These are phyloP conservation scores for Ophioninae sp. DNA, from an alignment of 2,888 invertebrate species.

Conservation along the genomic window DNA sequence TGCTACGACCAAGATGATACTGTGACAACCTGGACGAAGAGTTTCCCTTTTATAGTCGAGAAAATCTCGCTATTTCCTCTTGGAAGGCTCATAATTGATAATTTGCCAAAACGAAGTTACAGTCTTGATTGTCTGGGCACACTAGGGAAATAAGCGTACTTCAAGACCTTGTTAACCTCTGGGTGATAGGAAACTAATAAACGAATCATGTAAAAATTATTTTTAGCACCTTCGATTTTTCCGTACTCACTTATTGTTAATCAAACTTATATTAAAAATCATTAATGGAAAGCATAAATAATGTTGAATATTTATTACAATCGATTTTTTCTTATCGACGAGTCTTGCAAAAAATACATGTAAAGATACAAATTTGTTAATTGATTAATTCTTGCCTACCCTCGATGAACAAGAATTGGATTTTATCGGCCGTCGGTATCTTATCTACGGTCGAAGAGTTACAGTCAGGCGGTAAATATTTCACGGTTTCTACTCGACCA, in stretches of 20 bases:
- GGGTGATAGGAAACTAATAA: slow-evolving; percentile 1
- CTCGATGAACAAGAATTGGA: neutral
- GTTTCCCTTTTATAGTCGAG: slow-evolving; percentile 71
- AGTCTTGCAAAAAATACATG: neutral
- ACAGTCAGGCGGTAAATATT: neutral
- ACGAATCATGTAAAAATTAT: neutral
- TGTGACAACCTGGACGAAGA: slow-evolving; percentile 54
- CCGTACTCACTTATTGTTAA: neutral
- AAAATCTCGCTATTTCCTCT: slow-evolving; percentile 44
- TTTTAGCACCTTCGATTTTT: neutral
- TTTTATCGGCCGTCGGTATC: neutral
- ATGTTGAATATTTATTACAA: neutral
- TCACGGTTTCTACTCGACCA: neutral
- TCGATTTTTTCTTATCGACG: neutral
- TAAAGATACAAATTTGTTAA: neutral
- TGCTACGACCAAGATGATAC: slow-evolving; percentile 46
- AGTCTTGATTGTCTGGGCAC: slow-evolving; percentile 67
- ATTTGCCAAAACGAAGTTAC: slow-evolving; percentile 64
- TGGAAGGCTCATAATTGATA: slow-evolving; percentile 40
- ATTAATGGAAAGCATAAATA: neutral
- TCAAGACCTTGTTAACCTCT: neutral
- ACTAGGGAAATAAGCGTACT: slow-evolving; percentile 69
- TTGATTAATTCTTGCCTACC: neutral
- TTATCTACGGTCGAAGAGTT: neutral
- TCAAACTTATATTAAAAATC: neutral